Base-by-base conservation (phyloP, 2,113 vertebrate species). In the Cololabis saira region DNA sequence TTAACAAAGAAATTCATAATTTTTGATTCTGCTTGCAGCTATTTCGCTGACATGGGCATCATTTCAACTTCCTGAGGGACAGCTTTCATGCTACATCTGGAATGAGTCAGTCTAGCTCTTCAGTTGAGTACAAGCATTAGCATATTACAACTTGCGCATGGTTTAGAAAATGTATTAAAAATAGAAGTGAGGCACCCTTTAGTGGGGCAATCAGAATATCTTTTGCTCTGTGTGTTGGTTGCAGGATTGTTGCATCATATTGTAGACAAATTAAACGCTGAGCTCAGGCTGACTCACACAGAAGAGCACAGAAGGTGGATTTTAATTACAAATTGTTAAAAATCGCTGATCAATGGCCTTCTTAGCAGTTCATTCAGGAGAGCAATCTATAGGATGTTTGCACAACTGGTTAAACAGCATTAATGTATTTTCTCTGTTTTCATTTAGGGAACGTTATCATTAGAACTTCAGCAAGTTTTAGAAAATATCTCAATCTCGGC, bases 171-270 rank as follows among this genome's bases (percentile, higher is more conserved):
- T 37, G 50, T 6, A 70, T 74, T 57, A 58, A 83, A 80, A 71
- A 62, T 53, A 17, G 15, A 72, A 37, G 27, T 44, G n/a, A 41
- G 51, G 22, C 48, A 19, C 43, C 33, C 14, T 78, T 65, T 67
- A 55, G 37, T 30, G 0, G 70, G 14, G 19, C n/a, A 8, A 65
- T 71, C 51, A 66, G 80, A 75, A 74, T 62, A 67, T 74, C 54
- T 63, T 61, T 49, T 4, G 18, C 63, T 70, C 9, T 2, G 27
- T 53, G 1, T 50, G 66, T 50, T 48, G 5, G 71, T 88, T 83
- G 61, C 82, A 67, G 48, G 61, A 64, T 43, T 10, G 24, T 84
- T 87, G 80, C 84, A 85, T 88, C 80, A 87, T 57, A 1, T 65
- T 19, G 11, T 24, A 50, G 41, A 33, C 30, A 30, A 41, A 48